Conservation (phyloP, 2,888 invertebrate species). For the Xestia xanthographa region DNA sequence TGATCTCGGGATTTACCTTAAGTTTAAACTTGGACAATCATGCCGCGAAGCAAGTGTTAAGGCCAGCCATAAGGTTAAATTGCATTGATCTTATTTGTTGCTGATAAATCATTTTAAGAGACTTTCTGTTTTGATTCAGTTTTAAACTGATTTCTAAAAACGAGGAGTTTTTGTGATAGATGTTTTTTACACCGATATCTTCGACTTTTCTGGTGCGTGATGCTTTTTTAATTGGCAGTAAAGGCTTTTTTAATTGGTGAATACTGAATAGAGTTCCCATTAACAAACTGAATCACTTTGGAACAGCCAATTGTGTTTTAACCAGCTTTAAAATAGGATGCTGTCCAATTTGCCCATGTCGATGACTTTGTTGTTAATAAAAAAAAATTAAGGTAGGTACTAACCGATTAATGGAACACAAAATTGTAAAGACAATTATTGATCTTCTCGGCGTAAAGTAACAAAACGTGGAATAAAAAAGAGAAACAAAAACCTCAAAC, state of each 20-base stretch:
- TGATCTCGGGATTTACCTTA: conserved; percentile 74
- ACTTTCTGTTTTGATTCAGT: conserved; percentile 21
- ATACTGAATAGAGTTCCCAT: no score
- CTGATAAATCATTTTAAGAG: conserved; percentile 22
- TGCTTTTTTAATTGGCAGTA: conserved; percentile 12
- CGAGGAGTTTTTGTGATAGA: not conserved
- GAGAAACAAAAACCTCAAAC: not conserved
- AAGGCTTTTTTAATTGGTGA: no score
- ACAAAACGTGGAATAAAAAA: conserved; percentile 6
- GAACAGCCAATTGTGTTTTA: not conserved
- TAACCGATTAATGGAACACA: not conserved
- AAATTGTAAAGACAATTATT: not conserved
- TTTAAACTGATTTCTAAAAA: conserved; percentile 13
- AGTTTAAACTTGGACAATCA: conserved; percentile 69
- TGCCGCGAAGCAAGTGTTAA: conserved; percentile 65
- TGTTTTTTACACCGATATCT: conserved; percentile 12
- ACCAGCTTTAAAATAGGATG: not conserved
- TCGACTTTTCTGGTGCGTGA: not conserved
- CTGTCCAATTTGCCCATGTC: not conserved
- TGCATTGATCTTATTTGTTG: conserved; percentile 47
- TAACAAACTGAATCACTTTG: not conserved
- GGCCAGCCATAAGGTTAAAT: conserved; percentile 75
- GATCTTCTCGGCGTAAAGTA: conserved; percentile 3
- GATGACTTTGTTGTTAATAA: not conserved
- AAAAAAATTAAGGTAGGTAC: no score